phyloP scores from a whole-genome alignment of 2,888 invertebrate genomes.

The Lasius platythorax region DNA sequence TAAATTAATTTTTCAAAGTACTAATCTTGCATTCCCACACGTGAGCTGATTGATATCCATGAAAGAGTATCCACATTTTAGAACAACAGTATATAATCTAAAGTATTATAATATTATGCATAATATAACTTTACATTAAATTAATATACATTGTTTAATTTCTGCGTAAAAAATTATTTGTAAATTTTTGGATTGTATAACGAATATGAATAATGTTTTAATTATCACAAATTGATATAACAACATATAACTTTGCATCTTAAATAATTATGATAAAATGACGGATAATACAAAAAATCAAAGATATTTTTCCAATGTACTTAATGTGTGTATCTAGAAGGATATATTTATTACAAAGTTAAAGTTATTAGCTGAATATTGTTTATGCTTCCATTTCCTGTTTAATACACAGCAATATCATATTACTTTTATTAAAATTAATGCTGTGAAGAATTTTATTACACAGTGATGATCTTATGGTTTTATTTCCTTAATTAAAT shows the following conservation, averaged over 20 bases:
- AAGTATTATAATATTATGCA: neutral
- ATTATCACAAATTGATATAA: conserved; percentile 28
- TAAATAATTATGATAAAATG: conserved; percentile 19
- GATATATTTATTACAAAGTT: conserved; percentile 64
- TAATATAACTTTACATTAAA: conserved; percentile 8
- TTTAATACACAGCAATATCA: conserved; percentile 64
- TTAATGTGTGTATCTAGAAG: conserved; percentile 57
- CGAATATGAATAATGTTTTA: neutral
- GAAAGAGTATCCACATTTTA: conserved; percentile 42
- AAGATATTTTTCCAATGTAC: conserved; percentile 59
- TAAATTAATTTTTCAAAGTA: conserved; percentile 35
- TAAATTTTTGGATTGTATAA: conserved; percentile 16
- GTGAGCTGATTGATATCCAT: conserved; percentile 39
- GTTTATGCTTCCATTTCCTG: conserved; percentile 27
- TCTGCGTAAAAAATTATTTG: conserved; percentile 7
- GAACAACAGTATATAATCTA: conserved; percentile 8
- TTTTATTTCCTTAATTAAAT: conserved; percentile 64
- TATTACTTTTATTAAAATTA: conserved; percentile 62
- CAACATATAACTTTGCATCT: neutral
- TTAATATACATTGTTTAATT: conserved; percentile 17
- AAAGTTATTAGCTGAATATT: conserved; percentile 55
- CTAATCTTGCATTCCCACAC: conserved; percentile 35
- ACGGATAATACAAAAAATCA: conserved; percentile 47
- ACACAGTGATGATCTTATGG: conserved; percentile 57
- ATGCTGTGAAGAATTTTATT: conserved; percentile 59